Percentiles rank a stretch among this genome's conserved stretches.
Conservation (phyloP, 2,113 vertebrate genomes). For the Willisornis vidua region DNA sequence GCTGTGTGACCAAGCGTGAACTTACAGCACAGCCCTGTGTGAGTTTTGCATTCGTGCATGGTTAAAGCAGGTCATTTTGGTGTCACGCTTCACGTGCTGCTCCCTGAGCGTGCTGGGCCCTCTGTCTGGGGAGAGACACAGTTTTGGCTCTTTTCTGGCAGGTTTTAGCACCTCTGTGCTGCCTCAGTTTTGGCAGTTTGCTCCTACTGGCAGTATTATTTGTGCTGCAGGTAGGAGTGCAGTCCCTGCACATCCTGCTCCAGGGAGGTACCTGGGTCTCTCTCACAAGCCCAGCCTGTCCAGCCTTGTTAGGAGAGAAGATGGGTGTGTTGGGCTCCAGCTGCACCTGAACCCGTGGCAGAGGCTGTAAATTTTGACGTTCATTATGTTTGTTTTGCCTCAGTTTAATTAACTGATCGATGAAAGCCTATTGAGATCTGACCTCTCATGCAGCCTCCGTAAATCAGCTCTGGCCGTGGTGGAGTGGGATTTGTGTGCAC, state of each 20-base stretch:
- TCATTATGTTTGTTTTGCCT: slow-evolving; percentile 62
- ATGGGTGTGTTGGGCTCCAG: background rate
- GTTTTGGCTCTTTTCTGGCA: background rate
- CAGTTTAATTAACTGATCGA: slow-evolving; percentile 65
- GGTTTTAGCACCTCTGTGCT: background rate
- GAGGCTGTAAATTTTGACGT: slow-evolving; percentile 43
- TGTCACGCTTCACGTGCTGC: background rate
- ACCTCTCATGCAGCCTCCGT: slow-evolving; percentile 49
- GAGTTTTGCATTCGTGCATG: accelerated
- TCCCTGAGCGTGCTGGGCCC: background rate
- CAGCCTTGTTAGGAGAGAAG: background rate
- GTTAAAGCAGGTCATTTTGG: background rate
- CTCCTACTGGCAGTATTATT: accelerated
- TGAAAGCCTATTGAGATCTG: slow-evolving; percentile 57
- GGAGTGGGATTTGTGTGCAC: background rate
- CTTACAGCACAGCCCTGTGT: background rate
- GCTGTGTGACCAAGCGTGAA: slow-evolving; percentile 43
- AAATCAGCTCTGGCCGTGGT: slow-evolving; percentile 2
- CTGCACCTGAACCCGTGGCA: background rate
- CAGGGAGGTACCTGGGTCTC: accelerated
- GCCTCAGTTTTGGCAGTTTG: accelerated
- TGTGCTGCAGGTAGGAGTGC: background rate
- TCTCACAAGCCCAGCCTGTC: accelerated
- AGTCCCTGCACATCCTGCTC: background rate
- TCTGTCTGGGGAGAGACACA: accelerated